Conservation (phyloP, 2,113 vertebrate genomes). For the Gobius niger region DNA sequence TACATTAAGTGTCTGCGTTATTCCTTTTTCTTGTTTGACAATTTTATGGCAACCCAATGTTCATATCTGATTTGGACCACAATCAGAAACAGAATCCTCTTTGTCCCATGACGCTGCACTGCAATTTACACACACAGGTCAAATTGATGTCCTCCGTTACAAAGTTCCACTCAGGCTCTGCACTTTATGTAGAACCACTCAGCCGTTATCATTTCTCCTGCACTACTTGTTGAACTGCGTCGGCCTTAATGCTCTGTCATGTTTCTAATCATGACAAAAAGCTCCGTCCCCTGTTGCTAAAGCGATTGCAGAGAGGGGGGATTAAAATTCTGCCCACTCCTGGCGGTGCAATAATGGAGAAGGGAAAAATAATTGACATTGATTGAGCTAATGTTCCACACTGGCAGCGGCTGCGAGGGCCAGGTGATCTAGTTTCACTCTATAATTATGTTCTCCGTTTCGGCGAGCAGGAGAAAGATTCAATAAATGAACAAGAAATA, state of each 20-base stretch:
- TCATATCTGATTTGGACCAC: no score
- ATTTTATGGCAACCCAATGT: no score
- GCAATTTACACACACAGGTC: slow-evolving; percentile 4
- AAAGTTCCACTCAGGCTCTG: slow-evolving; percentile 15
- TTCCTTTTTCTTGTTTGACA: no score
- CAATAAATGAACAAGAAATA: slow-evolving; percentile 70
- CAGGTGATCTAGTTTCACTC: slow-evolving; percentile 58
- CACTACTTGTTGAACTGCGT: slow-evolving; percentile 48
- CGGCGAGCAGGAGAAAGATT: slow-evolving; percentile 48
- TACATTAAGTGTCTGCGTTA: no score
- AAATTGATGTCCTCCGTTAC: slow-evolving; percentile 22
- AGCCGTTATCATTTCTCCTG: slow-evolving; percentile 45
- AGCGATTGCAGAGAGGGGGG: slow-evolving; percentile 50
- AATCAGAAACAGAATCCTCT: background rate
- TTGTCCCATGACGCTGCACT: slow-evolving; percentile 1
- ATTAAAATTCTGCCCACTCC: slow-evolving; percentile 64
- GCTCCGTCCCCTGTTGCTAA: slow-evolving; percentile 48
- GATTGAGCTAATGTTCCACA: slow-evolving; percentile 75
- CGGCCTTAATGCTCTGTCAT: slow-evolving; percentile 59
- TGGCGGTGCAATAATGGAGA: slow-evolving; percentile 69
- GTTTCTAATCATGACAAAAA: slow-evolving; percentile 70
- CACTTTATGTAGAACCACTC: slow-evolving; percentile 31
- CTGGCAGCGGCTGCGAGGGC: slow-evolving; percentile 44
- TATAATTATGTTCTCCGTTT: slow-evolving; percentile 63
- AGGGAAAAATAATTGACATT: slow-evolving; percentile 73